Base-by-base conservation (phyloP, 2,113 vertebrate genomes). In the Cyphomyrus plagiostoma region DNA sequence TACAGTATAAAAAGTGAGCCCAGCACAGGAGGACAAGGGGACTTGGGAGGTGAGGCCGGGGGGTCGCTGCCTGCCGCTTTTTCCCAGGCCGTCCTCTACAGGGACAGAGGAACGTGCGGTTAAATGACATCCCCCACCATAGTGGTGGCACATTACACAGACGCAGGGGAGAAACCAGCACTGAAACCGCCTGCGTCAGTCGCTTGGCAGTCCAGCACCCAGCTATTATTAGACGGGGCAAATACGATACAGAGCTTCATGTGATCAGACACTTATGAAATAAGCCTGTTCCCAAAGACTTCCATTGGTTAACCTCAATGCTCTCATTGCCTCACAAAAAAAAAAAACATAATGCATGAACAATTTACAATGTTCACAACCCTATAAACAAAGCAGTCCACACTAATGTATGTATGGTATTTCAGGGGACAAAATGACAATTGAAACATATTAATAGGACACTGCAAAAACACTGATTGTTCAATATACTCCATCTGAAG, bases 241-340 rank as follows among this genome's bases (percentile, higher is more conserved):
- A 95, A 95, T 92, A 89, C 86, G 93, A 95, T 92, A 95, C 95
- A 91, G 82, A 85, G 84, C 86, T 90, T 88, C 93, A 92, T 91
- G 91, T 91, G 93, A 93, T 91, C 35, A 62, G 48, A 77, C 21
- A 39, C 46, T 89, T 89, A 92, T 87, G 90, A 91, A 92, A 89
- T 85, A 77, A 84, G 70, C 30, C 88, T 86, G 91, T 39, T 52
- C 92, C 70, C 66, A 80, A 56, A 88, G 39, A 30, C 46, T 11
- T 42, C 35, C 35, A 80, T 42, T 80, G 62, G n/a, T 30, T 30
- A 66, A 66, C 62, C 62, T 66, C 62, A 66, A 13, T 30, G 62
- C 10, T 70, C n/a, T 26, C n/a, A 3, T 30, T 70, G 62, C 62
- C 62, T 26, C 62, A 70, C n/a, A 30, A 30, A 15, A 26, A 26